Evolutionary conservation across 2,888 invertebrate genomes (phyloP), one percentile per base, ranked within the genome.

Genomic region (Caenorhabditis angaria): DNA sequence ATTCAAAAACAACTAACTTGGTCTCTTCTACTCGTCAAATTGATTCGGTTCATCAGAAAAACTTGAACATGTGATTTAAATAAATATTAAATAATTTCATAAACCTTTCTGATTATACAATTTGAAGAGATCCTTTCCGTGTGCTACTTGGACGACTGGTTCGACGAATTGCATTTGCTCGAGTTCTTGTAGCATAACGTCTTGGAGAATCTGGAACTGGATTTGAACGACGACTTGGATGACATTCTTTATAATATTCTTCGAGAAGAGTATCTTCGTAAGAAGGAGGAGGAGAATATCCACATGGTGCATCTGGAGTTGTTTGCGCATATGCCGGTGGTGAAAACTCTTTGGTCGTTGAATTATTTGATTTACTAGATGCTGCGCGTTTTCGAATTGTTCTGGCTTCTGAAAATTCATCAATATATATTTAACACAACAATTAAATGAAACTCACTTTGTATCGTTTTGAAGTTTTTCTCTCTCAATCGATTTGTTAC

Each of bases 261-360:
- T 87, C 87, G 27, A 87, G 64, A 14, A 87, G 69, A n/a, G 85
- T 82, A 51, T 87, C 82, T 69, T 87, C 86, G 61, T 87, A 87
- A 10, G 83, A 77, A 1, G 87, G 87, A 8, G 87, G 87, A n/a
- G 87, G 87, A 14, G 87, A 87, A 20, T 77, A 79, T 22, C 87
- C 87, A 56, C 82, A 79, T 70, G 72, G 68, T 50, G 68, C 63
- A n/a, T 73, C 72, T n/a, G 68, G 58, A 60, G 56, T 77, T 28
- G 32, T 65, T 58, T 78, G 68, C 2, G 75, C 61, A 62, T 81
- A 82, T n/a, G 78, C 68, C 0, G 82, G 82, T 22, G 82, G 82
- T 12, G 82, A 78, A 41, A 68, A 76, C 54, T 72, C 77, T 5
- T 65, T 76, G 35, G 61, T 62, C 50, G 66, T 59, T 51, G 51